phyloP scores from a whole-genome alignment of 2,797 vertebrate species.

The Dromococcyx pavoninus region DNA sequence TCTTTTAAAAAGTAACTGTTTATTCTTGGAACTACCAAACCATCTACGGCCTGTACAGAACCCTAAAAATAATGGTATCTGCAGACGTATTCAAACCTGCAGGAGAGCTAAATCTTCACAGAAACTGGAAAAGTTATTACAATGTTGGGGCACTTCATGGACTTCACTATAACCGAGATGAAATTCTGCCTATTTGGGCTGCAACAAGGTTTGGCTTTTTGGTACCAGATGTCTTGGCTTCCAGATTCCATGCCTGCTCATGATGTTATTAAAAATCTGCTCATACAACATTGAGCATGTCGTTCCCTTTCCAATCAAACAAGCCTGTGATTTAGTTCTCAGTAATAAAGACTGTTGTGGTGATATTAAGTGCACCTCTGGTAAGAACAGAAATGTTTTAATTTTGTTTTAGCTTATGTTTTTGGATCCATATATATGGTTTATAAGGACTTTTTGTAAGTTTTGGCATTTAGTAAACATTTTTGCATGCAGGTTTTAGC shows the following conservation, averaged over 20 bases:
- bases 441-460: not conserved
- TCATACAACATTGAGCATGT: not conserved
- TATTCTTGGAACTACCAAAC: not conserved
- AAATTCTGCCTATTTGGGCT: not conserved
- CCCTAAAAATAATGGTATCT: not conserved
- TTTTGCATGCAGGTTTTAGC: not conserved
- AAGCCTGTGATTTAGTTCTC: not conserved
- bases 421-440: not conserved
- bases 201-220: not conserved
- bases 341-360: not conserved
- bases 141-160: not conserved
- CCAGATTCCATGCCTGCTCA: not conserved
- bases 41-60: not conserved
- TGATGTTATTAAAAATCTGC: not conserved
- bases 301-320: conserved; percentile 1
- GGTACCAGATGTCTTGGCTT: not conserved
- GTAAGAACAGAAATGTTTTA: not conserved
- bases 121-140: not conserved
- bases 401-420: not conserved
- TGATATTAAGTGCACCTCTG: not conserved
- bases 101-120: not conserved
- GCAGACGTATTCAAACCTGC: not conserved
- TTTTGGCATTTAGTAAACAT: not conserved
- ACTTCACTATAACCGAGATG: not conserved
- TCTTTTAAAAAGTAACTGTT: not conserved